Evolutionary conservation across 2,797 vertebrate species (phyloP).

Genomic region (Clarias platycephalus): DNA sequence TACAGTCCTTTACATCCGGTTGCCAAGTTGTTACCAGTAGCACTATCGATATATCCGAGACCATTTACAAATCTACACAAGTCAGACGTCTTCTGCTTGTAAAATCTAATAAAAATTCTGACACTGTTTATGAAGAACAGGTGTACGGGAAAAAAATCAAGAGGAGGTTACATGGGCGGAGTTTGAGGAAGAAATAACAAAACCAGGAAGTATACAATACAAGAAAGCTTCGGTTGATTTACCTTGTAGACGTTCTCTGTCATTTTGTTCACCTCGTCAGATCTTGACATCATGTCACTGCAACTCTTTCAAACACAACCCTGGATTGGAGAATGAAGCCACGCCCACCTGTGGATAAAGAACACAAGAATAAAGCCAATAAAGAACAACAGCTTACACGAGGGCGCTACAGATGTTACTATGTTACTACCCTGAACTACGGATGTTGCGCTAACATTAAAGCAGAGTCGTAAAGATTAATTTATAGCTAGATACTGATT

Average conservation of each 20-base stretch:
- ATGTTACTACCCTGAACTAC: neutral
- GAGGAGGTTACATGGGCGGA: neutral
- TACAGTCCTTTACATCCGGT: neutral
- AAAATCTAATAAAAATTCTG: neutral
- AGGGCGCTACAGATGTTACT: neutral
- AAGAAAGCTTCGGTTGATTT: neutral
- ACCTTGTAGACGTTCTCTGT: conserved; percentile 88
- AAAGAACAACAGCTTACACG: neutral
- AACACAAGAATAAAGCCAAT: neutral
- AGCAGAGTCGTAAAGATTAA: neutral
- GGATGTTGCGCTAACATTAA: neutral
- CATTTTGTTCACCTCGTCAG: conserved; percentile 87
- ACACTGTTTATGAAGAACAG: neutral
- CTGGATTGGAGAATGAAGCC: conserved; percentile 48
- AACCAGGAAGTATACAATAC: neutral
- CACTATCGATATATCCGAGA: neutral
- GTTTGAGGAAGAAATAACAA: too few species aligned
- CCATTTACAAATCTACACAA: too few species aligned
- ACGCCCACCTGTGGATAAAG: conserved; percentile 43
- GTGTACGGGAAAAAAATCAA: neutral
- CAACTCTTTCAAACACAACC: neutral
- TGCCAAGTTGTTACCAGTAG: neutral
- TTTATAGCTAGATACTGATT: too few species aligned
- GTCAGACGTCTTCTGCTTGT: too few species aligned
- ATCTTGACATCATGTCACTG: conserved; percentile 78